These are phyloP conservation scores for Cavia aperea DNA, from an alignment of 2,113 vertebrate genomes.

Conservation along the genomic window DNA sequence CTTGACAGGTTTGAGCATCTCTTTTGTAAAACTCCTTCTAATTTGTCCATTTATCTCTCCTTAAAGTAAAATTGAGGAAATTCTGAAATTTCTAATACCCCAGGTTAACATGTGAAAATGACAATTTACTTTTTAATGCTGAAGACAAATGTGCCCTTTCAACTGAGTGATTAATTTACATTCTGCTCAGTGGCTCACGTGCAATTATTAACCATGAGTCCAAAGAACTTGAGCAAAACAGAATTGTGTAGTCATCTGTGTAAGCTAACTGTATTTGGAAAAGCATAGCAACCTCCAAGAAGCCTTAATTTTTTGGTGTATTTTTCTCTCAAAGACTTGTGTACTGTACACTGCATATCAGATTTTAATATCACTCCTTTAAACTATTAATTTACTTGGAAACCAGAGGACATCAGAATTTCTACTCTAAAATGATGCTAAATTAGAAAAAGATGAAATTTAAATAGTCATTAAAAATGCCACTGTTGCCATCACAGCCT, in stretches of 20 bases:
- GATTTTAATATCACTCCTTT: not conserved
- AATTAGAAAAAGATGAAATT: not conserved
- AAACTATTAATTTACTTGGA: not conserved
- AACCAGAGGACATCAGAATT: not conserved
- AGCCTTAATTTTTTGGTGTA: constrained; percentile 40
- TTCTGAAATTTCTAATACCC: constrained; percentile 5
- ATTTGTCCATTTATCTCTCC: not conserved
- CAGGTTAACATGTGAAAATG: constrained; percentile 47
- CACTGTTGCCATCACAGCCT: too few relatives aligned
- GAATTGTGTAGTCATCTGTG: constrained; percentile 44
- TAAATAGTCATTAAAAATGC: not conserved
- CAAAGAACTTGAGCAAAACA: constrained; percentile 50
- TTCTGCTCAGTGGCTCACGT: constrained; percentile 51
- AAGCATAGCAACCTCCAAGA: constrained; percentile 48
- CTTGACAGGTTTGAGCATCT: constrained; percentile 6
- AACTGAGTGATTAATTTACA: constrained; percentile 58
- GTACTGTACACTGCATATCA: not conserved
- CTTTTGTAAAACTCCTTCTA: constrained; percentile 37
- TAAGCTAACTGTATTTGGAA: constrained; percentile 55
- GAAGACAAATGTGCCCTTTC: not conserved
- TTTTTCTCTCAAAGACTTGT: not conserved
- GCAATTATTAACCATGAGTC: constrained; percentile 50
- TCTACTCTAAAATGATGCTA: not conserved
- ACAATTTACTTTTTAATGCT: constrained; percentile 48
- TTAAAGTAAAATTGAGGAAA: constrained; percentile 30